Percentiles rank a stretch among this genome's conserved stretches.
Evolutionary conservation across 2,113 vertebrate genomes (phyloP).

Genomic region (Vidua macroura): DNA sequence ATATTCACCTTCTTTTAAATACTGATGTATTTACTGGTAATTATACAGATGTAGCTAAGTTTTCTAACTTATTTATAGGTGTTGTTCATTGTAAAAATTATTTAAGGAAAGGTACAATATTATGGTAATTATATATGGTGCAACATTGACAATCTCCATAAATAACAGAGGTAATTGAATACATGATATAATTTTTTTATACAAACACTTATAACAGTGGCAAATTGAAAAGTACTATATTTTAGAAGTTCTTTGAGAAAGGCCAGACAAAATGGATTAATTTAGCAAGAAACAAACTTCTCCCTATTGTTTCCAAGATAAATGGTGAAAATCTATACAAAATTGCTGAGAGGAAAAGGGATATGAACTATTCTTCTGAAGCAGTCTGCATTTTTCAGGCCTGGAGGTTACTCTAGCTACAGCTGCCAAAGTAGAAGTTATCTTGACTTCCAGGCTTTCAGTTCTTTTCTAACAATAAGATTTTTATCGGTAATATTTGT

Average conservation of each 20-base stretch:
- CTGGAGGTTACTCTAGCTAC: not conserved
- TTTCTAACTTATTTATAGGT: not conserved
- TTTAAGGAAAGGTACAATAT: not conserved
- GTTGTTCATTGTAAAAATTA: not conserved
- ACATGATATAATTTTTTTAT: not conserved
- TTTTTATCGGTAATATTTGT: not conserved
- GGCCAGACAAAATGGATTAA: not conserved
- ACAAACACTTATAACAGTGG: not conserved
- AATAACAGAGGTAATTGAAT: not conserved
- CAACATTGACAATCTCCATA: not conserved
- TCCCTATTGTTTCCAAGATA: not conserved
- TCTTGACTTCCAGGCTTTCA: not conserved
- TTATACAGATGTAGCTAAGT: not conserved
- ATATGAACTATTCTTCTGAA: not conserved
- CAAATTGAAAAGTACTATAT: not conserved
- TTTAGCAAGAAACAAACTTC: not conserved
- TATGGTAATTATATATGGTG: not conserved
- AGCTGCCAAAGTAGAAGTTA: not conserved
- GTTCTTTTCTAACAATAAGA: not conserved
- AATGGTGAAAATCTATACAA: not conserved
- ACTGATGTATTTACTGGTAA: not conserved
- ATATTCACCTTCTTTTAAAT: not conserved
- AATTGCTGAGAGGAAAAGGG: not conserved
- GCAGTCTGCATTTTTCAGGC: not conserved
- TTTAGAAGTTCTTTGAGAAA: not conserved